These are phyloP conservation scores for Condylura cristata DNA, from an alignment of 2,113 vertebrate genomes.

Conservation along the genomic window DNA sequence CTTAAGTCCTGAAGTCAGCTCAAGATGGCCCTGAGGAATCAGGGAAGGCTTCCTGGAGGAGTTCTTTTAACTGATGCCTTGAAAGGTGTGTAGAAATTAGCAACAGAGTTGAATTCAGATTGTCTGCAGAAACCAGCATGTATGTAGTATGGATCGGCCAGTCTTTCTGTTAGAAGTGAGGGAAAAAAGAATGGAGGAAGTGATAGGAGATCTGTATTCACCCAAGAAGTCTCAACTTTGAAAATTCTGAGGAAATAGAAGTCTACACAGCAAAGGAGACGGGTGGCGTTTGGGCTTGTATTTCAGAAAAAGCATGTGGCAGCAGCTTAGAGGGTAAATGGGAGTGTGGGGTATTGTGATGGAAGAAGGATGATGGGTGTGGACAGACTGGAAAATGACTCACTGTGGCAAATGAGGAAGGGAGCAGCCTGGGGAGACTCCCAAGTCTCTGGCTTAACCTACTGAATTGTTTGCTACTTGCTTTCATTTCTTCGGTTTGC, in stretches of 20 bases:
- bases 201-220: neutral
- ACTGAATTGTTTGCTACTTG: constrained; percentile 37
- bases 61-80: neutral
- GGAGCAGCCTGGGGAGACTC: constrained; percentile 54
- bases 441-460: constrained; percentile 39
- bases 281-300: neutral
- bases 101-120: neutral
- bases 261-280: neutral
- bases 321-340: neutral
- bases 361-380: constrained; percentile 66
- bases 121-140: neutral
- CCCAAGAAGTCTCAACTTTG: neutral
- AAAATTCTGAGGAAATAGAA: neutral
- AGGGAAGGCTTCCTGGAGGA: neutral
- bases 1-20: neutral
- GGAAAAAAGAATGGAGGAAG: neutral
- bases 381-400: constrained; percentile 74
- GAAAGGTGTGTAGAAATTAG: neutral
- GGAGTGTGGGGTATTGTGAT: neutral
- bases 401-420: constrained; percentile 65
- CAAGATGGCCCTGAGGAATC: neutral
- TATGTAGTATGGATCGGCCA: no score
- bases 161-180: neutral
- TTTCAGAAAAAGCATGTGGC: neutral
- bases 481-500: constrained; percentile 24